phyloP scores from a whole-genome alignment of 2,888 invertebrate species.

The Drosophila eohydei region DNA sequence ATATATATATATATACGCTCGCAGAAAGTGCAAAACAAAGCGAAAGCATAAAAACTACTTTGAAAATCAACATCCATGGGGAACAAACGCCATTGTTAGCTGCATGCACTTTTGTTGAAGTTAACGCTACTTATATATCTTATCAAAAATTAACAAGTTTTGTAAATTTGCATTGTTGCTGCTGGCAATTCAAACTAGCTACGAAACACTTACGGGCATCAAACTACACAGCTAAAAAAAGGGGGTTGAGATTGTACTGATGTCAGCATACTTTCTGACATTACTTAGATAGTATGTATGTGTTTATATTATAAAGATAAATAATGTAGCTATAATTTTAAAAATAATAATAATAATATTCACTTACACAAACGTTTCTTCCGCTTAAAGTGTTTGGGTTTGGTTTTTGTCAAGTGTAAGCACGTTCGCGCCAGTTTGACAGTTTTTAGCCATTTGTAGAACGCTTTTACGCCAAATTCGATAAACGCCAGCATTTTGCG shows the following conservation, averaged over 20 bases:
- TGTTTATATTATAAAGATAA: neutral
- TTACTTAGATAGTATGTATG: no score
- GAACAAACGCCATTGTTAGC: constrained; percentile 8
- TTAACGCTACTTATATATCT: constrained; percentile 58
- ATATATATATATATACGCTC: neutral
- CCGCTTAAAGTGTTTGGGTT: neutral
- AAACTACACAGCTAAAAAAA: neutral
- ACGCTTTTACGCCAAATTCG: constrained; percentile 49
- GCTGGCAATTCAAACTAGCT: constrained; percentile 10
- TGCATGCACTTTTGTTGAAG: constrained; percentile 54
- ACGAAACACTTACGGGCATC: constrained; percentile 12
- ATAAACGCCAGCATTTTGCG: constrained; percentile 42
- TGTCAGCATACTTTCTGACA: no score
- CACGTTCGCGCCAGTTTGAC: constrained; percentile 41
- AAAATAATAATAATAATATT: neutral
- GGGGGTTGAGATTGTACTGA: neutral
- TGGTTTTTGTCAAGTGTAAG: constrained; percentile 5
- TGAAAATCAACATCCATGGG: neutral
- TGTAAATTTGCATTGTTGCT: constrained; percentile 54
- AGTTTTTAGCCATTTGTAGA: constrained; percentile 49
- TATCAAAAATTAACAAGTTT: constrained; percentile 71
- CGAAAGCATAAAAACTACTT: constrained; percentile 2
- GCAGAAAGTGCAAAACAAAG: neutral
- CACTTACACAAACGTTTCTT: neutral
- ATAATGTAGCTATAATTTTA: no score